phyloP scores from a whole-genome alignment of 1,140 invertebrate genomes.

The Lordiphosa stackelbergi region DNA sequence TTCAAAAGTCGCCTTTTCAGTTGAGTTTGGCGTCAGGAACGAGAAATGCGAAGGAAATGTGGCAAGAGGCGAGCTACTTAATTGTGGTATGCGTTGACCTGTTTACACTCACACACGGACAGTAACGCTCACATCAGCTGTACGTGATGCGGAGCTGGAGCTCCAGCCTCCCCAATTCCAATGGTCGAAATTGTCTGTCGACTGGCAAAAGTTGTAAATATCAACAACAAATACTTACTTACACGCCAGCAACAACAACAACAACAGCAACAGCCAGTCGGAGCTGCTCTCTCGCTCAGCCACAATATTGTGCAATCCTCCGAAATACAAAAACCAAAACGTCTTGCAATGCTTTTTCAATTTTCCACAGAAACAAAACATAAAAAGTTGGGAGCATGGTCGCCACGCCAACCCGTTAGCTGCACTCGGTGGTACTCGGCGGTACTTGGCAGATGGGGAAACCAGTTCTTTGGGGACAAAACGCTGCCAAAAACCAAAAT shows the following conservation, averaged over 20 bases:
- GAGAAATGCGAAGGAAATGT: conserved; percentile 25
- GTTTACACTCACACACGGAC: conserved; percentile 19
- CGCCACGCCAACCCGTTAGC: conserved; percentile 23
- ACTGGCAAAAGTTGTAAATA: conserved; percentile 25
- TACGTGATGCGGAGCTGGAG: conserved; percentile 3
- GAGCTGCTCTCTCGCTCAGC: conserved; percentile 1
- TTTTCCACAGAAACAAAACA: conserved; percentile 60
- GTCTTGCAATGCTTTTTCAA: conserved; percentile 63
- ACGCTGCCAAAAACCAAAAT: conserved; percentile 26
- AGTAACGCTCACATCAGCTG: conserved; percentile 1
- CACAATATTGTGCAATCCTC: conserved; percentile 48
- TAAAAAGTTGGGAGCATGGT: conserved; percentile 55
- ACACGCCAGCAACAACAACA: conserved; percentile 8
- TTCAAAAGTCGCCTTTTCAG: conserved; percentile 1
- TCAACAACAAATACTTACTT: conserved; percentile 19
- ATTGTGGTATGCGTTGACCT: conserved; percentile 19
- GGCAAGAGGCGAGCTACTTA: conserved; percentile 19
- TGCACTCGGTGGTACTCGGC: conserved; percentile 9
- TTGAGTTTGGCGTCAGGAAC: conserved; percentile 14
- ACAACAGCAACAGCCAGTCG: conserved; percentile 21
- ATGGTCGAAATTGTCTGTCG: conserved; percentile 1
- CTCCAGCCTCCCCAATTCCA: conserved; percentile 3
- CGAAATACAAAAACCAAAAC: conserved; percentile 35
- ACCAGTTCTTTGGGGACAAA: conserved; percentile 47
- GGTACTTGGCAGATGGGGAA: conserved; percentile 29